Evolutionary conservation across 2,797 vertebrate species (phyloP).

Genomic region (Numenius phaeopus): DNA sequence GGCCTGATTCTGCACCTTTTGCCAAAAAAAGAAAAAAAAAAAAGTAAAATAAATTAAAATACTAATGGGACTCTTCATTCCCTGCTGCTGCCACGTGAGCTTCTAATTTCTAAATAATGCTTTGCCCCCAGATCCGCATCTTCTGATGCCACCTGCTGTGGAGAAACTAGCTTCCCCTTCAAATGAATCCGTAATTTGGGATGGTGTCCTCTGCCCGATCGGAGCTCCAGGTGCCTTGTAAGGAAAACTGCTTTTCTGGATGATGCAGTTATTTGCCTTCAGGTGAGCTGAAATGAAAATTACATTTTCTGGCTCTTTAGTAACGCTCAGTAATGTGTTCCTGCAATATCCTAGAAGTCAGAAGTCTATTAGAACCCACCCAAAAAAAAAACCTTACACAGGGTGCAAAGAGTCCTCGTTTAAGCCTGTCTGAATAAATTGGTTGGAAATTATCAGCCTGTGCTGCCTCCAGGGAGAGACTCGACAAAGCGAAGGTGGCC

Average conservation of each 20-base stretch:
- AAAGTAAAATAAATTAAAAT: not conserved
- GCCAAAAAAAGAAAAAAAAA: not conserved
- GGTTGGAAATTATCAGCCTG: not conserved
- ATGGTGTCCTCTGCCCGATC: accelerated
- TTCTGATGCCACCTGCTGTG: accelerated
- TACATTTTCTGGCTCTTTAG: not conserved
- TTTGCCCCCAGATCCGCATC: not conserved
- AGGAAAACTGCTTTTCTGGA: not conserved
- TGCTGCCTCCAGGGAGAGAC: not conserved
- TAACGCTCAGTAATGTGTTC: not conserved
- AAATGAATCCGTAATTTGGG: not conserved
- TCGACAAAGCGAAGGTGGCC: not conserved
- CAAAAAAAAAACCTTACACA: not conserved
- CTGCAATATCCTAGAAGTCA: not conserved
- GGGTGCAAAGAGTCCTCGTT: not conserved
- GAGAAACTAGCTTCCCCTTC: not conserved
- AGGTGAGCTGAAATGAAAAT: not conserved
- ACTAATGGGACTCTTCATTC: not conserved
- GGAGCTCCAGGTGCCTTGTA: not conserved
- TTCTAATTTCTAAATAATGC: not conserved
- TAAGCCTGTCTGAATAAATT: not conserved
- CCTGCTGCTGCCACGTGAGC: not conserved
- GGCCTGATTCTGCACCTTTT: not conserved
- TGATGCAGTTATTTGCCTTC: not conserved
- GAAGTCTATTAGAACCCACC: not conserved